Percentiles rank a stretch among this genome's conserved stretches.
These are phyloP conservation scores for Alouatta palliata DNA, from an alignment of 2,113 vertebrate species.

Conservation along the genomic window DNA sequence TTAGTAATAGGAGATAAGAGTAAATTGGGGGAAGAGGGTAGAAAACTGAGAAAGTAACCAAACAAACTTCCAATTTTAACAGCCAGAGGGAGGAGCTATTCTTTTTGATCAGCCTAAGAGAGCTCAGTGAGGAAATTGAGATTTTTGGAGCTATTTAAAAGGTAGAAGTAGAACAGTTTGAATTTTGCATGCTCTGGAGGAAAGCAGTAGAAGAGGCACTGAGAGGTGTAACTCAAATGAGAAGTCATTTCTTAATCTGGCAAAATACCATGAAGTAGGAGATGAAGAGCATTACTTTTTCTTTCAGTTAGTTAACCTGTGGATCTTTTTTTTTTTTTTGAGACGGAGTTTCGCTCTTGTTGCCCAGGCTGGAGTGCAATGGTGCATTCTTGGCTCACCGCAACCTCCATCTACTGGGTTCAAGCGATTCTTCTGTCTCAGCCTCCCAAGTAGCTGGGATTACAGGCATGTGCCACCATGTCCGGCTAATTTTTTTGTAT, in stretches of 20 bases:
- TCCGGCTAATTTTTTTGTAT: too few species aligned
- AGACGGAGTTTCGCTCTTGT: too few species aligned
- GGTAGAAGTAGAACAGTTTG: not conserved
- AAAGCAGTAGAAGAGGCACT: not conserved
- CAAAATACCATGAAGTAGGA: not conserved
- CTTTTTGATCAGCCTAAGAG: not conserved
- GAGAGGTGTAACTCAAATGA: not conserved
- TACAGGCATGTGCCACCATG: too few species aligned
- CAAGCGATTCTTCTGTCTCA: too few species aligned
- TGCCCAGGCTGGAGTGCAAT: too few species aligned
- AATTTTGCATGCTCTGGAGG: not conserved
- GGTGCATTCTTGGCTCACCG: too few species aligned
- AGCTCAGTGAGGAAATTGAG: slow-evolving; percentile 21
- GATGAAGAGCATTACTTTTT: not conserved
- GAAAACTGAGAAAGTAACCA: not conserved
- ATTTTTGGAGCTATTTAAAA: slow-evolving; percentile 8
- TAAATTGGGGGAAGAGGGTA: not conserved
- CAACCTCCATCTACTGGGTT: too few species aligned
- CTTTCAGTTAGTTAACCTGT: not conserved
- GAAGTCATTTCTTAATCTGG: slow-evolving; percentile 1
- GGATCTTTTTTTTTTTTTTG: not conserved
- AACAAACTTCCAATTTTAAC: not conserved
- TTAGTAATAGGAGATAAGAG: not conserved
- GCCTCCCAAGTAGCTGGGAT: too few species aligned
- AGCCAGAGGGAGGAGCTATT: not conserved